A percentile compares a stretch with the other conserved stretches of the same genome.
Conservation (phyloP, 2,888 invertebrate genomes). For the Drymonia ruficornis region DNA sequence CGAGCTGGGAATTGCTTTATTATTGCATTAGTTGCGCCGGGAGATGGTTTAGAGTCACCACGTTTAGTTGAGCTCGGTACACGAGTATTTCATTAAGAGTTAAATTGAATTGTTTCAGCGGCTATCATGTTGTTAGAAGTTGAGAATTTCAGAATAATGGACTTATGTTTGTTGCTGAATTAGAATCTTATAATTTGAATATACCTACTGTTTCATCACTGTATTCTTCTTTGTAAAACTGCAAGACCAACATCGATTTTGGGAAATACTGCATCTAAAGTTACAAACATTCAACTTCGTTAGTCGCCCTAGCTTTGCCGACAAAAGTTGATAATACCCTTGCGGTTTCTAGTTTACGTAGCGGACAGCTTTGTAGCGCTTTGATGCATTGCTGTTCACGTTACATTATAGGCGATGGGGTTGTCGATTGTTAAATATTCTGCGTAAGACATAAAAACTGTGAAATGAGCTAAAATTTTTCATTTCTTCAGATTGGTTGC, state of each 20-base stretch:
- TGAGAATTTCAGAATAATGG: no score
- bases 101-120: not conserved
- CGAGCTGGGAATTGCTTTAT: constrained; percentile 66
- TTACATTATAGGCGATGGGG: not conserved
- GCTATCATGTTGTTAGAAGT: not conserved
- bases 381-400: not conserved
- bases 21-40: constrained; percentile 67
- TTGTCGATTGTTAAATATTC: no score
- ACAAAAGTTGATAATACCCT: not conserved
- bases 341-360: not conserved
- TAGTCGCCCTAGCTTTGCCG: not conserved
- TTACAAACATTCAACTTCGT: not conserved
- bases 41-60: constrained; percentile 42
- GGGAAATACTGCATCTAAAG: no score
- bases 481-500: no score
- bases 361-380: not conserved
- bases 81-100: not conserved
- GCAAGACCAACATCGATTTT: no score
- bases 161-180: no score
- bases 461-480: no score
- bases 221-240: no score
- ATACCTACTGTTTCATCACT: no score
- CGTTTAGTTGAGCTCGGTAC: constrained; percentile 1
- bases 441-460: no score
- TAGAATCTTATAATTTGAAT: no score